Conservation (phyloP, 2,113 vertebrate genomes). For the Rhabdornis inornatus region DNA sequence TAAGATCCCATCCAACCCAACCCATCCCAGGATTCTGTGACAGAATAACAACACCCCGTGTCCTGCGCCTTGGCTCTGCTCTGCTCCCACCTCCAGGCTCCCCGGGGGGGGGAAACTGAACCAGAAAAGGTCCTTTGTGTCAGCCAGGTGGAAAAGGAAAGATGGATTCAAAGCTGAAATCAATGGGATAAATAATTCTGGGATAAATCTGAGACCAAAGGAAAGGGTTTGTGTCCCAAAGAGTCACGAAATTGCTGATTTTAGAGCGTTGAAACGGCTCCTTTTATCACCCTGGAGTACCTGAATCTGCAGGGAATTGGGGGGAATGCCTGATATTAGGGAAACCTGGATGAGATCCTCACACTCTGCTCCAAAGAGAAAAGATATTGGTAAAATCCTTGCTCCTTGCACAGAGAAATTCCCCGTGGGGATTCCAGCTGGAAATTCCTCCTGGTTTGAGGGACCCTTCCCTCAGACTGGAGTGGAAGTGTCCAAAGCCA, state of each 20-base stretch:
- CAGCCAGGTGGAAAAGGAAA: background rate
- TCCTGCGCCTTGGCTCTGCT: background rate
- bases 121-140: background rate
- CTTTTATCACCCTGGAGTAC: background rate
- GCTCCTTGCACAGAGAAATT: background rate
- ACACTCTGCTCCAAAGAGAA: background rate
- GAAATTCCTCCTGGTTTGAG: background rate
- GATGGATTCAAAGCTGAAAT: background rate
- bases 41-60: background rate
- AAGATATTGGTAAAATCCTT: background rate
- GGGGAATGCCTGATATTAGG: background rate
- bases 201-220: background rate
- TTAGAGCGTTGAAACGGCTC: background rate
- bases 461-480: background rate
- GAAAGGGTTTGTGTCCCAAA: background rate
- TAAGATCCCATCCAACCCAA: background rate
- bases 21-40: background rate
- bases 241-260: background rate
- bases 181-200: background rate
- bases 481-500: background rate
- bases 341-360: background rate
- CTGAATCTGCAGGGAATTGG: background rate
- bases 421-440: background rate
- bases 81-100: background rate
- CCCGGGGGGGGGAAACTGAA: background rate